phyloP scores from a whole-genome alignment of 2,113 vertebrate species.

The Nansenia antarctica region DNA sequence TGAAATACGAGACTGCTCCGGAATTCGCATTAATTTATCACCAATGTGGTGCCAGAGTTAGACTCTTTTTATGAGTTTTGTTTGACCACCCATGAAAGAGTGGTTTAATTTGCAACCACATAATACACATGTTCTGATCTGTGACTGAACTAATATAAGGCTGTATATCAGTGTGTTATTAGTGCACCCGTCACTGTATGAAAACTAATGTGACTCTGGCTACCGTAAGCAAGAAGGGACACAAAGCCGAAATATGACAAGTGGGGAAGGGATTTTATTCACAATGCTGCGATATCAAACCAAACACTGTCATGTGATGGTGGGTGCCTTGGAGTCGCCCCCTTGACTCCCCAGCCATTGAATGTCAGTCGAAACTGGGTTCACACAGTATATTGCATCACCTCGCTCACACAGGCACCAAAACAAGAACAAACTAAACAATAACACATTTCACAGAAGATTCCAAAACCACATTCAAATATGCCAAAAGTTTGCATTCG shows the following conservation, averaged over 20 bases:
- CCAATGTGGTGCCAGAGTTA: too few relatives aligned
- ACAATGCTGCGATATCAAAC: constrained; percentile 56
- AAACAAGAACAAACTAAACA: constrained; percentile 57
- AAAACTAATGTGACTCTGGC: neutral
- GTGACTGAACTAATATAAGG: too few relatives aligned
- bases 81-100: too few relatives aligned
- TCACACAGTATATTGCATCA: constrained; percentile 18
- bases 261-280: constrained; percentile 65
- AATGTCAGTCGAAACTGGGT: constrained; percentile 28
- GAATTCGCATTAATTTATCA: too few relatives aligned
- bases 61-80: too few relatives aligned
- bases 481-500: constrained; percentile 36
- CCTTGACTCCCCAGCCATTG: constrained; percentile 24
- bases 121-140: too few relatives aligned
- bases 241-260: neutral
- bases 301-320: constrained; percentile 44
- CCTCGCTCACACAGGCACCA: constrained; percentile 23
- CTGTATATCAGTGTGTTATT: too few relatives aligned
- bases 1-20: too few relatives aligned
- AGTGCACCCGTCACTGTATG: too few relatives aligned
- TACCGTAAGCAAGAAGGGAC: neutral
- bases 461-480: constrained; percentile 56
- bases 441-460: constrained; percentile 56
- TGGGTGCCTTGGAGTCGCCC: constrained; percentile 21
- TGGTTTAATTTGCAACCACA: too few relatives aligned